phyloP scores from a whole-genome alignment of 1,140 invertebrate species.

The Alviniconcha marisindica region DNA sequence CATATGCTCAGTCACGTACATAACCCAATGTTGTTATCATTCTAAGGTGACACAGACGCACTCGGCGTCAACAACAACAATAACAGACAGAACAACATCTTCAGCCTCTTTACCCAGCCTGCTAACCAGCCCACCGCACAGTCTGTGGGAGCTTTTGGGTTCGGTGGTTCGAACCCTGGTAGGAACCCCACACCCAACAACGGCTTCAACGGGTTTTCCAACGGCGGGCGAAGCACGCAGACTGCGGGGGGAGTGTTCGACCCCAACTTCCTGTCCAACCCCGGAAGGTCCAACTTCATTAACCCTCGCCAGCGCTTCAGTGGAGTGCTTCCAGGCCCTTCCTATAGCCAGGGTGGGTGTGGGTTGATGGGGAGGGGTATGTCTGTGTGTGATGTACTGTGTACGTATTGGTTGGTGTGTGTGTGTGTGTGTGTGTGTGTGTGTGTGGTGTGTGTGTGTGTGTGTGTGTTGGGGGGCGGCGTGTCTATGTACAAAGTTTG shows the following conservation, averaged over 20 bases:
- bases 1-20: too few relatives aligned
- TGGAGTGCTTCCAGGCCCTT: background rate
- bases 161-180: background rate
- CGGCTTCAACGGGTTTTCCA: background rate
- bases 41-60: background rate
- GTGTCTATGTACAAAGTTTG: background rate
- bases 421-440: background rate
- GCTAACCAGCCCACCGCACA: background rate
- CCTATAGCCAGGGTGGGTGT: background rate
- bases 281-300: background rate
- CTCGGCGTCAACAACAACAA: background rate
- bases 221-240: background rate
- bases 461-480: background rate
- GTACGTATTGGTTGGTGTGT: background rate
- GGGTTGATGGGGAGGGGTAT: background rate
- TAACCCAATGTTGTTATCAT: too few relatives aligned
- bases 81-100: background rate
- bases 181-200: background rate
- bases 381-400: background rate
- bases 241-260: background rate
- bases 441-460: background rate
- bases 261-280: background rate
- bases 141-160: background rate
- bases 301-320: too few relatives aligned
- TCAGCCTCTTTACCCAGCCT: background rate